Percentiles rank a stretch among this genome's conserved stretches.
phyloP scores from a whole-genome alignment of 2,888 invertebrate species.

The Linhomoeus sp. region DNA sequence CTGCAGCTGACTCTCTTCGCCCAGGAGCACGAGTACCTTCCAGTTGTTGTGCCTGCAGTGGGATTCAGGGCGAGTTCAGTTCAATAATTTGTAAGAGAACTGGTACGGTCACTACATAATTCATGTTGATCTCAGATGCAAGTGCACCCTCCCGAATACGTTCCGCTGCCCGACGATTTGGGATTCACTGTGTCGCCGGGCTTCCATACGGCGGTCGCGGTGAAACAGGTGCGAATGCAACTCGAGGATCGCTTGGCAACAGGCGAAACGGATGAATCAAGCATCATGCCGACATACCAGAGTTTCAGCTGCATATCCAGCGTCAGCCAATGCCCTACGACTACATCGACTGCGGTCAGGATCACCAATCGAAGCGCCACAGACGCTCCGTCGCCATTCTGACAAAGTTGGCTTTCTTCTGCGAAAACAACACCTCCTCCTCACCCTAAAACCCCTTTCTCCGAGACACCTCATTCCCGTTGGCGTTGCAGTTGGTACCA shows the following conservation, averaged over 20 bases:
- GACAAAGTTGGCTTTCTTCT: too few species aligned
- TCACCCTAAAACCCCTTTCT: too few species aligned
- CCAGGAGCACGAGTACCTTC: not conserved
- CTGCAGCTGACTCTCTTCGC: not conserved
- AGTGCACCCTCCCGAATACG: constrained; percentile 3
- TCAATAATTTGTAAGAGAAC: not conserved
- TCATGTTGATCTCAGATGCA: not conserved
- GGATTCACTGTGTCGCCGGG: constrained; percentile 6
- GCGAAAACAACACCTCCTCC: too few species aligned
- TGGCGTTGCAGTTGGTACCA: not conserved
- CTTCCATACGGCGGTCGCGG: constrained; percentile 1
- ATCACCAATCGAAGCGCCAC: too few species aligned
- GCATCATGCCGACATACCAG: too few species aligned
- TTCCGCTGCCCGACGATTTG: constrained; percentile 4
- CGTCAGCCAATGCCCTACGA: constrained; percentile 6
- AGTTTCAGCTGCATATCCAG: not conserved
- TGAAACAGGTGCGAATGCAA: not conserved
- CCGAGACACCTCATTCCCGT: too few species aligned
- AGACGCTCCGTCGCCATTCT: too few species aligned
- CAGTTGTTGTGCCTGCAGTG: not conserved
- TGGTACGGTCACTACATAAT: too few species aligned
- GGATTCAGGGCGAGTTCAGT: not conserved
- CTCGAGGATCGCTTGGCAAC: too few species aligned
- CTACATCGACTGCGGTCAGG: constrained; percentile 1
- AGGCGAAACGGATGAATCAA: too few species aligned